Evolutionary conservation across 2,797 vertebrate genomes (phyloP).

Genomic region (Dryobates pubescens): DNA sequence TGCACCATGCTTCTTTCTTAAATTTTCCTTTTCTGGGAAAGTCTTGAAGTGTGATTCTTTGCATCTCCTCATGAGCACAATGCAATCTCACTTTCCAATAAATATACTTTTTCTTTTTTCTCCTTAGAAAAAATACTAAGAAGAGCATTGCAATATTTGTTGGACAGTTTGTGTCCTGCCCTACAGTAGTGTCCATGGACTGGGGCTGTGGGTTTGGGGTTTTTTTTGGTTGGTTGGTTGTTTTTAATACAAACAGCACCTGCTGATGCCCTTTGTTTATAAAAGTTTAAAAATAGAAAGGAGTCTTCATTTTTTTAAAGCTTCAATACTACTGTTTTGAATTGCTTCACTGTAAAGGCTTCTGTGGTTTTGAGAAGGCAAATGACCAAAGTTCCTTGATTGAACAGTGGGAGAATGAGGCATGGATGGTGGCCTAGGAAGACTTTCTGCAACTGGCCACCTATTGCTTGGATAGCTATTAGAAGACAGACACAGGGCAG

Average conservation of each 20-base stretch:
- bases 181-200: slow-evolving; percentile 65
- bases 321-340: slow-evolving; percentile 58
- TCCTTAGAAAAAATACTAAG: slow-evolving; percentile 37
- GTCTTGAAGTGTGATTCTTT: background rate
- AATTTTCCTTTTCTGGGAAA: background rate
- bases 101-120: slow-evolving; percentile 68
- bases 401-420: slow-evolving; percentile 57
- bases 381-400: slow-evolving; percentile 60
- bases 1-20: background rate
- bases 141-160: slow-evolving; percentile 29
- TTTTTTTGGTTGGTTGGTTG: background rate
- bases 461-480: slow-evolving; percentile 50
- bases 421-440: slow-evolving; percentile 26
- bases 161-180: slow-evolving; percentile 65
- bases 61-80: slow-evolving; percentile 31
- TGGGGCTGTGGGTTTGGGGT: background rate
- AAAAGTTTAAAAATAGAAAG: slow-evolving; percentile 62
- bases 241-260: slow-evolving; percentile 57
- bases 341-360: slow-evolving; percentile 57
- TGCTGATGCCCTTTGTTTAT: slow-evolving; percentile 38
- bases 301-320: slow-evolving; percentile 71
- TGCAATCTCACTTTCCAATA: slow-evolving; percentile 78
- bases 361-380: slow-evolving; percentile 58
- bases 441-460: slow-evolving; percentile 34
- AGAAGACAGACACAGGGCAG: background rate